phyloP scores from a whole-genome alignment of 2,888 invertebrate species.

The Ophonus ardosiacus region DNA sequence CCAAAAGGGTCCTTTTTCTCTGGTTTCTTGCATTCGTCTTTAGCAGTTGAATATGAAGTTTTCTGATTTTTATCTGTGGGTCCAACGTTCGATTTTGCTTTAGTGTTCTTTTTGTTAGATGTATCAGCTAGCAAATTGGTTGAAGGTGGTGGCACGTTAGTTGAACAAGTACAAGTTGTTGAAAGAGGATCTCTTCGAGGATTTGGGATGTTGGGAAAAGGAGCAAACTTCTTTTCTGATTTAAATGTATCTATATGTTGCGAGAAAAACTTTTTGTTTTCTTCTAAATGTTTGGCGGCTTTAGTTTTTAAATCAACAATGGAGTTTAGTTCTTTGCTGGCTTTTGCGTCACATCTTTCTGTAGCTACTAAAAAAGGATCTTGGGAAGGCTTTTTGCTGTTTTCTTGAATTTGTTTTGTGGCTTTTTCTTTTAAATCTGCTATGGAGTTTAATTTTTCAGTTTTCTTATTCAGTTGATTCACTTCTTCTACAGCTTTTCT shows the following conservation, averaged over 20 bases:
- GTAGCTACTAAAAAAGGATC: not conserved
- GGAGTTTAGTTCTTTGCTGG: not conserved
- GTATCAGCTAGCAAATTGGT: not conserved
- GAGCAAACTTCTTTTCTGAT: not conserved
- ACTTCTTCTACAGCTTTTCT: not conserved
- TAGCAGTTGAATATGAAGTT: not conserved
- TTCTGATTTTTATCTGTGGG: not conserved
- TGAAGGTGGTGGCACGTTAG: not conserved
- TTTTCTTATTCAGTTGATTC: not conserved
- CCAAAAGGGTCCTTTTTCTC: not conserved
- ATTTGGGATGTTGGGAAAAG: not conserved
- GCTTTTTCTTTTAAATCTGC: slow-evolving; percentile 2
- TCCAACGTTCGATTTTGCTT: not conserved
- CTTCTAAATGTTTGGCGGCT: slow-evolving; percentile 21
- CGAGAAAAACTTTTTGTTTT: not conserved
- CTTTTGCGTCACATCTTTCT: not conserved
- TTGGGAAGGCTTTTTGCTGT: not conserved
- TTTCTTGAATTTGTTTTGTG: slow-evolving; percentile 6
- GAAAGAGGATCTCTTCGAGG: not conserved
- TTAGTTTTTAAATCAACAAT: slow-evolving; percentile 12
- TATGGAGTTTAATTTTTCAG: slow-evolving; percentile 8
- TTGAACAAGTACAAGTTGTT: not conserved
- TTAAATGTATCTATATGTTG: not conserved
- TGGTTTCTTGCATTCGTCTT: not conserved
- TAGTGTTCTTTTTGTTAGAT: not conserved